Percentiles rank a stretch among this genome's conserved stretches.
Conservation (phyloP, 1,140 invertebrate genomes). For the Globodera ellingtonae region DNA sequence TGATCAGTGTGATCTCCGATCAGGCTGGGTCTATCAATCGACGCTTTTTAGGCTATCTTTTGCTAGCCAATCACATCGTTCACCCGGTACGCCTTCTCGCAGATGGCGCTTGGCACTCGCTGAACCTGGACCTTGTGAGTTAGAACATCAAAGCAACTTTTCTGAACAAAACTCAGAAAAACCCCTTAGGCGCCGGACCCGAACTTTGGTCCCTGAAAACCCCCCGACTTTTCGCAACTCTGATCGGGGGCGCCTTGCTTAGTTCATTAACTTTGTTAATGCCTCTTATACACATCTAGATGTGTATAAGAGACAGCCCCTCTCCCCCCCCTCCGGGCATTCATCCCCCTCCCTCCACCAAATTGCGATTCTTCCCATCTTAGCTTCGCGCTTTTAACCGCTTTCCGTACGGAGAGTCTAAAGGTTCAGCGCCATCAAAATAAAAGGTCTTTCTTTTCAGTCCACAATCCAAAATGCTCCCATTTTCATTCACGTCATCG, state of each 20-base stretch:
- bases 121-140: conserved; percentile 21
- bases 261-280: no score
- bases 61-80: conserved; percentile 28
- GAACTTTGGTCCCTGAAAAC: no score
- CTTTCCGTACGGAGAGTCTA: neutral
- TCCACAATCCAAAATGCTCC: neutral
- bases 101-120: conserved; percentile 28
- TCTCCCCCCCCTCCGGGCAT: no score
- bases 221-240: no score
- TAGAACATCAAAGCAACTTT: neutral
- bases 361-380: neutral
- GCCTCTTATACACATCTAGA: no score
- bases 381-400: neutral
- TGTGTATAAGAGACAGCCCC: no score
- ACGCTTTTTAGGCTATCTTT: conserved; percentile 21
- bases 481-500: no score
- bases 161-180: neutral
- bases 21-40: neutral
- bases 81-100: conserved; percentile 25
- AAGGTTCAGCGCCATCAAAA: neutral
- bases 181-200: no score
- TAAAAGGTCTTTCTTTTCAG: no score
- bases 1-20: conserved; percentile 5
- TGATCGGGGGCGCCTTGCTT: no score
- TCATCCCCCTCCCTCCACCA: no score